phyloP scores from a whole-genome alignment of 2,797 vertebrate genomes.

The Picus viridis region DNA sequence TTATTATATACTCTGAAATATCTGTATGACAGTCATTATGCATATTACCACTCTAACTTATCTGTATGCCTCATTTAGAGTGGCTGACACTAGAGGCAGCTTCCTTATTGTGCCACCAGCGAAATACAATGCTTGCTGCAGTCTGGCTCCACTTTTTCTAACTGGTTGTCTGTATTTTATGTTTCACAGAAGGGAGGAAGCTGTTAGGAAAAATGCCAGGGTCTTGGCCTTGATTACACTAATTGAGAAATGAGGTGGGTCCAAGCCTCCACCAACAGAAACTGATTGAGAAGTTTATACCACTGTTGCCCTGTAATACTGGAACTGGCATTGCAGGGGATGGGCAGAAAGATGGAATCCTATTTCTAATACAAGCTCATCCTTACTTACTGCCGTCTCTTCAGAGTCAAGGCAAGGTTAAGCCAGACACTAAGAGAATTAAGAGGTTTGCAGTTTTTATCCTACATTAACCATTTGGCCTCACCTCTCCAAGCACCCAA shows the following conservation, averaged over 20 bases:
- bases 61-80: background rate
- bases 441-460: conserved; percentile 65
- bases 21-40: conserved; percentile 18
- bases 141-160: background rate
- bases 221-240: conserved; percentile 21
- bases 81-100: conserved; percentile 9
- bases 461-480: conserved; percentile 71
- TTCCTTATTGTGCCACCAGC: background rate
- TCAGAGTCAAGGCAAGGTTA: conserved; percentile 71
- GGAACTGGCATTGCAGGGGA: background rate
- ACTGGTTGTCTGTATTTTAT: conserved; percentile 9
- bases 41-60: conserved; percentile 14
- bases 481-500: conserved; percentile 20
- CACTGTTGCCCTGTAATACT: background rate
- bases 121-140: background rate
- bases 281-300: background rate
- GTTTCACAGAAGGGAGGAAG: background rate
- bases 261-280: conserved; percentile 11
- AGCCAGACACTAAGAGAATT: conserved; percentile 71
- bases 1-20: conserved; percentile 43
- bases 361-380: conserved; percentile 76
- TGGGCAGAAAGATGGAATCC: conserved; percentile 69
- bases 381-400: conserved; percentile 63
- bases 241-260: background rate
- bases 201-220: conserved; percentile 13